Evolutionary conservation across 2,888 invertebrate species (phyloP).

Genomic region (Tiliacea aurago): DNA sequence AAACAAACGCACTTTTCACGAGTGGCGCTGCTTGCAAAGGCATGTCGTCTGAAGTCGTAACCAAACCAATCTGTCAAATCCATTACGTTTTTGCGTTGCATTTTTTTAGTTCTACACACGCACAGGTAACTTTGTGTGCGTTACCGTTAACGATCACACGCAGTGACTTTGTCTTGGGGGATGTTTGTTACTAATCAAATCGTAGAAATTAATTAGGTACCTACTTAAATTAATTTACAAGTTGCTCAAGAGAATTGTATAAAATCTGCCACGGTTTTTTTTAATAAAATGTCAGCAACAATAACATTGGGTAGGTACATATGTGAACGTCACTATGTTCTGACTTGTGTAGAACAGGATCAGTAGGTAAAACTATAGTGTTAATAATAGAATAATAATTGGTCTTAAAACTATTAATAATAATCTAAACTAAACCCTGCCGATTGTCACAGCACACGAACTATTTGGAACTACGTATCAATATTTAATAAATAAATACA

Average conservation of each 20-base stretch:
- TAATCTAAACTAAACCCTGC: slow-evolving; percentile 51
- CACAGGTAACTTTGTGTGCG: too few species aligned
- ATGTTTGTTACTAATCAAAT: not conserved
- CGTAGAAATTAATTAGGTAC: not conserved
- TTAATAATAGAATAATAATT: not conserved
- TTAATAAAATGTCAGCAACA: too few species aligned
- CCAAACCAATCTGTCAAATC: not conserved
- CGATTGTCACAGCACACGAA: slow-evolving; percentile 52
- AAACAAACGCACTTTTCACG: not conserved
- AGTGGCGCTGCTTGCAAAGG: not conserved
- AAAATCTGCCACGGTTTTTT: not conserved
- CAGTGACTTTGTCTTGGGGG: slow-evolving; percentile 7
- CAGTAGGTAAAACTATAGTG: not conserved
- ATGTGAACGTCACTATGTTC: not conserved
- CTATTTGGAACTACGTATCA: slow-evolving; percentile 44
- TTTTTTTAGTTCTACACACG: not conserved
- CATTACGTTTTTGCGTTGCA: not conserved
- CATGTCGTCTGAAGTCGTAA: too few species aligned
- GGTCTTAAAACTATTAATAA: slow-evolving; percentile 8
- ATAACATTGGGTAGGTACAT: too few species aligned
- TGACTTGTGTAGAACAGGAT: not conserved
- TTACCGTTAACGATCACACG: not conserved
- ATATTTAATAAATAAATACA: slow-evolving; percentile 10
- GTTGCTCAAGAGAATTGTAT: too few species aligned
- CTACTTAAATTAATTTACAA: not conserved